Evolutionary conservation across 2,797 vertebrate species (phyloP).

Genomic region (Pipistrellus nathusii): DNA sequence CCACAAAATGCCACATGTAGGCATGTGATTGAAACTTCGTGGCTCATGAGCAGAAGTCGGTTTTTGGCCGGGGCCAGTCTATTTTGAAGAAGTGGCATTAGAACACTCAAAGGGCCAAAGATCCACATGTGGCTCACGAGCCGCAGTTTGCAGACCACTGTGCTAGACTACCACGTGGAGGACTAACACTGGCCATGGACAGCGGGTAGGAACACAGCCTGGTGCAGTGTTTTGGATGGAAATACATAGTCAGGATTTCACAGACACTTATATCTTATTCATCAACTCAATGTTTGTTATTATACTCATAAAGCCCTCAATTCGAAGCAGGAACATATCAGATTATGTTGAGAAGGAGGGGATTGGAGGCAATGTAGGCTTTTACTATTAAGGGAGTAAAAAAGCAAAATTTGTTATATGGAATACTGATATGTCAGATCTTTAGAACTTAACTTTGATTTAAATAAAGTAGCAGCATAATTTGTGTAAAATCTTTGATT

Average conservation of each 20-base stretch:
- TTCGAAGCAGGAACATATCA: not conserved
- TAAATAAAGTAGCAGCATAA: not conserved
- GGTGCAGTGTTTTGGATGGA: not conserved
- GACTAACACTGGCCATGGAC: not conserved
- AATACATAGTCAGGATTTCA: not conserved
- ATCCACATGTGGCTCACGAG: no score
- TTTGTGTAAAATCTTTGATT: not conserved
- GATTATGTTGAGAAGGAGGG: not conserved
- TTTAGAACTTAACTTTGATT: not conserved
- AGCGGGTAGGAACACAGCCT: no score
- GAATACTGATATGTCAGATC: not conserved
- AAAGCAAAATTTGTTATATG: not conserved
- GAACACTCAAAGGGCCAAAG: no score
- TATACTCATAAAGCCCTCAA: not conserved
- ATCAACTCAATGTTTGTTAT: not conserved
- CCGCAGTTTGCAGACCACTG: no score
- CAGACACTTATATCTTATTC: not conserved
- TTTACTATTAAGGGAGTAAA: not conserved
- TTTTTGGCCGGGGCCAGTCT: no score
- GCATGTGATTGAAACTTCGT: no score
- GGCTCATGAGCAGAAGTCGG: no score
- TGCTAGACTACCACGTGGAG: not conserved
- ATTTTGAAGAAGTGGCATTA: no score
- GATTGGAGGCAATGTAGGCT: not conserved
- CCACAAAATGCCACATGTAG: no score